Evolutionary conservation across 2,113 vertebrate species (phyloP).

Genomic region (Hypocryptadius cinnamomeus): DNA sequence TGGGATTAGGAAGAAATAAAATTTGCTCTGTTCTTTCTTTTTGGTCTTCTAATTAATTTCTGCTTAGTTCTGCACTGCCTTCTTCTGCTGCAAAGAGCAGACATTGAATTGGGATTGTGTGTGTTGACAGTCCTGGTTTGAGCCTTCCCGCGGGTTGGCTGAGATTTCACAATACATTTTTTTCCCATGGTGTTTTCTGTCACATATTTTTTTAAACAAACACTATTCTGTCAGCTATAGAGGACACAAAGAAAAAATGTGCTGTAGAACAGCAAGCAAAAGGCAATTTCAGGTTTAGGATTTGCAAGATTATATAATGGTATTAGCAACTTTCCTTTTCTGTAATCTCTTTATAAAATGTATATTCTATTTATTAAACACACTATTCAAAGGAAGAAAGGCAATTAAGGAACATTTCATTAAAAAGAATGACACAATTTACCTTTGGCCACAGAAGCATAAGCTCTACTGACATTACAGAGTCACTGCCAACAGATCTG

Average conservation of each 20-base stretch:
- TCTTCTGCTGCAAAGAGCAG: slow-evolving; percentile 17
- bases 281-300: not conserved
- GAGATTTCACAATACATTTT: slow-evolving; percentile 47
- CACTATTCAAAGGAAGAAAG: not conserved
- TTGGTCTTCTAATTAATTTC: slow-evolving; percentile 15
- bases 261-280: not conserved
- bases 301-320: not conserved
- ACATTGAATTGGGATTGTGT: not conserved
- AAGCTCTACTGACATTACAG: not conserved
- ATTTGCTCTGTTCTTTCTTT: not conserved
- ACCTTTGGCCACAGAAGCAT: slow-evolving; percentile 13
- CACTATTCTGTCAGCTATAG: slow-evolving; percentile 8
- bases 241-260: not conserved
- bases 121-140: slow-evolving; percentile 8
- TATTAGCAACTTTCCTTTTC: not conserved
- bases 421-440: slow-evolving; percentile 1
- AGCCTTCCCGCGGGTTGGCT: not conserved
- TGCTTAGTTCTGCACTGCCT: not conserved
- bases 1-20: not conserved
- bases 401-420: slow-evolving; percentile 21
- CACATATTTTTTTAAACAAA: slow-evolving; percentile 42
- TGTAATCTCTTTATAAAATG: not conserved
- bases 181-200: slow-evolving; percentile 46
- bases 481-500: slow-evolving; percentile 9
- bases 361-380: not conserved